Conservation (phyloP, 2,888 invertebrate genomes). For the Sericinus montela region DNA sequence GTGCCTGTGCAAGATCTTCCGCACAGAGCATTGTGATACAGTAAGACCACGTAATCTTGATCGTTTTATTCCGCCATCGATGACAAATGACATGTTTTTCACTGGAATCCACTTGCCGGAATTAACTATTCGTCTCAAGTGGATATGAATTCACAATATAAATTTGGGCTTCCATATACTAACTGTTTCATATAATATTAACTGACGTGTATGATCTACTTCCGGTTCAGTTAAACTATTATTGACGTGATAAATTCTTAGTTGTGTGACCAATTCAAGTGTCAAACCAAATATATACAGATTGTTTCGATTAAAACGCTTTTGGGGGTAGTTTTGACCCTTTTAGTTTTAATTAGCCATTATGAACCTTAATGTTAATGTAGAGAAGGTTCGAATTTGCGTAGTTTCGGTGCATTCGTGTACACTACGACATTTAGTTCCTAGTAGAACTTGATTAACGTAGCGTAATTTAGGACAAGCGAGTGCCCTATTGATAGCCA, state of each 20-base stretch:
- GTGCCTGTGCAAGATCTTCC: no score
- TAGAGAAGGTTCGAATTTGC: slow-evolving; percentile 10
- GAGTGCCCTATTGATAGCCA: slow-evolving; percentile 69
- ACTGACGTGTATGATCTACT: no score
- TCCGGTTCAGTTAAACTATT: no score
- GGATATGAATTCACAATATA: neutral
- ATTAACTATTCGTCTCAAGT: no score
- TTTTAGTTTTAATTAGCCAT: slow-evolving; percentile 13
- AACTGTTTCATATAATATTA: no score
- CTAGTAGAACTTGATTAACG: slow-evolving; percentile 42
- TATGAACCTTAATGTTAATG: slow-evolving; percentile 12
- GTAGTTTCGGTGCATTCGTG: slow-evolving; percentile 31
- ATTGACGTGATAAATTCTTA: no score
- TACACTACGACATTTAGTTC: slow-evolving; percentile 42
- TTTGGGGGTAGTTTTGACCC: neutral
- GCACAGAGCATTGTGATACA: no score
- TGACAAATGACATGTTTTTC: no score
- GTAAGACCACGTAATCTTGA: no score
- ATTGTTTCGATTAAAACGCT: slow-evolving; percentile 12
- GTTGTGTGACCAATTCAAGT: no score
- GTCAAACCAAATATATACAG: slow-evolving; percentile 6
- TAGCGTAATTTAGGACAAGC: slow-evolving; percentile 31
- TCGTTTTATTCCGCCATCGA: no score
- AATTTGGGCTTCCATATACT: slow-evolving; percentile 13
- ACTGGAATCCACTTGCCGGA: no score